These are phyloP conservation scores for Eulemur mongoz DNA, from an alignment of 2,797 vertebrate species.

Conservation along the genomic window DNA sequence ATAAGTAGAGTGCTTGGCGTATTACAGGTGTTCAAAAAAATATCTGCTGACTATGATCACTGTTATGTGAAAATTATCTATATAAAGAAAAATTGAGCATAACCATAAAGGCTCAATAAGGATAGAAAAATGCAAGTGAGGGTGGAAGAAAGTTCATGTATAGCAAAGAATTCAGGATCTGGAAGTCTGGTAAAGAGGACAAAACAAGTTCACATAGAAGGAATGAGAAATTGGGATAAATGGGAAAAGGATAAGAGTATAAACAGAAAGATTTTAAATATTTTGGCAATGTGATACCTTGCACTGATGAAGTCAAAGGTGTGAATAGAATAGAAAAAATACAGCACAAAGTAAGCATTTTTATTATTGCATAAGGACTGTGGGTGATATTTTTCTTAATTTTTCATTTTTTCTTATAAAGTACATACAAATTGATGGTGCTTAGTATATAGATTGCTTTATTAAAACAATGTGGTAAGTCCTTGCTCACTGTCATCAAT, in stretches of 20 bases:
- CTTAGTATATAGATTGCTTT: background rate
- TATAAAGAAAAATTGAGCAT: background rate
- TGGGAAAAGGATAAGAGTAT: background rate
- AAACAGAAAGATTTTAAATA: background rate
- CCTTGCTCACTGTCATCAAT: background rate
- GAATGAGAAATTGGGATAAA: background rate
- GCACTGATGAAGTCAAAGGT: background rate
- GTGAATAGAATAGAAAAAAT: background rate
- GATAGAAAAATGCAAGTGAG: background rate
- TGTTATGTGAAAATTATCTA: background rate
- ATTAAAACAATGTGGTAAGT: background rate
- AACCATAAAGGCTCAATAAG: background rate
- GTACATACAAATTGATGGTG: background rate
- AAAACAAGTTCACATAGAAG: background rate
- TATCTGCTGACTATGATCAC: background rate
- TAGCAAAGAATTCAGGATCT: background rate
- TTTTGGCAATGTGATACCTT: background rate
- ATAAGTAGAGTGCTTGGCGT: background rate
- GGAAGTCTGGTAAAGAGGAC: background rate
- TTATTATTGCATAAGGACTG: background rate
- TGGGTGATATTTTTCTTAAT: background rate
- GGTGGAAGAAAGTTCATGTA: background rate
- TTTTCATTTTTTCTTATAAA: background rate
- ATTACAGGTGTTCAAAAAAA: background rate
- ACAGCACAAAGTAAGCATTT: background rate